These are phyloP conservation scores for Plodia interpunctella DNA, from an alignment of 1,140 invertebrate genomes.

Conservation along the genomic window DNA sequence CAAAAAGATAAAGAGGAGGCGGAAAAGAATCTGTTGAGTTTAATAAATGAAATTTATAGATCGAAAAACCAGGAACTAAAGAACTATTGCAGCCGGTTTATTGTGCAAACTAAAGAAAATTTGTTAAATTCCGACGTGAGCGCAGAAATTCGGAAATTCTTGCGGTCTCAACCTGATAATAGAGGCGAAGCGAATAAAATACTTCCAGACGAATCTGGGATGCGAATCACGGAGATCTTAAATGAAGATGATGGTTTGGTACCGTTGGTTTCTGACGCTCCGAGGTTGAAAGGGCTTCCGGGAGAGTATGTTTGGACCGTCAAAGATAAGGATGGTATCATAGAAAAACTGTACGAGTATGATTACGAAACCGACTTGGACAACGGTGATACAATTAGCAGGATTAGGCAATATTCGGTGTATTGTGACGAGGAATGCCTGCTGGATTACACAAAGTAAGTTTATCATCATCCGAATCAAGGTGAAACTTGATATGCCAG, in stretches of 20 bases:
- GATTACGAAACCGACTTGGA: slow-evolving; percentile 43
- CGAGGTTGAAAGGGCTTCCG: slow-evolving; percentile 43
- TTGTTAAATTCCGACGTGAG: slow-evolving; percentile 48
- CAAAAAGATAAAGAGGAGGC: slow-evolving; percentile 46
- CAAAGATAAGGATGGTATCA: slow-evolving; percentile 61
- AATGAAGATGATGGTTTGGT: slow-evolving; percentile 25
- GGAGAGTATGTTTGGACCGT: slow-evolving; percentile 60
- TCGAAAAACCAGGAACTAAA: slow-evolving; percentile 53
- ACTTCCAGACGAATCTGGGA: slow-evolving; percentile 5
- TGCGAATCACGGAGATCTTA: slow-evolving; percentile 21
- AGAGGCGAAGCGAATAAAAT: background rate
- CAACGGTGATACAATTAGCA: slow-evolving; percentile 45
- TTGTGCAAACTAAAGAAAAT: slow-evolving; percentile 49
- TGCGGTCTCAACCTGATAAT: slow-evolving; percentile 27
- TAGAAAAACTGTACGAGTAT: slow-evolving; percentile 64
- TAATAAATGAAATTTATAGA: slow-evolving; percentile 51
- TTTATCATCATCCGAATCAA: background rate
- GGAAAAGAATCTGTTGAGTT: slow-evolving; percentile 44
- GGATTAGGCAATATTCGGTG: slow-evolving; percentile 63
- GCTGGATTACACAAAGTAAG: slow-evolving; percentile 44
- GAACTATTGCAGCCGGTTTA: slow-evolving; percentile 49
- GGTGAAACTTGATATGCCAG: background rate
- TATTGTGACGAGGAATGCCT: slow-evolving; percentile 60
- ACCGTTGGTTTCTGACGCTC: slow-evolving; percentile 31
- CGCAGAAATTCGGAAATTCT: slow-evolving; percentile 48